Evolutionary conservation across 2,888 invertebrate species (phyloP).

Genomic region (Oxyteleia sp.): DNA sequence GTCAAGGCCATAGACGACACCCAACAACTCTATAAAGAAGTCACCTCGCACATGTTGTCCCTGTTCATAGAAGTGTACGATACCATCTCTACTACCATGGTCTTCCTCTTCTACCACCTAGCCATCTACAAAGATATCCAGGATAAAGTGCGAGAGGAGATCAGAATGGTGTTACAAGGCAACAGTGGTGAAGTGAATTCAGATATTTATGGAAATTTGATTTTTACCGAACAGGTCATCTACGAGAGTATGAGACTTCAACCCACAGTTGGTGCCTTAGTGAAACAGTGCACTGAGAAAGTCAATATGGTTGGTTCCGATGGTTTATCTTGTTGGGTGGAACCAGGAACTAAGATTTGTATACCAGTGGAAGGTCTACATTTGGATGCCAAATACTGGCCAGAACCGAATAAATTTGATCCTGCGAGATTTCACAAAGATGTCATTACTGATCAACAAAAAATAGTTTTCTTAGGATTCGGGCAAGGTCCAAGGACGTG

Average conservation of each 20-base stretch:
- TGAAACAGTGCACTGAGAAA: slow-evolving; percentile 73
- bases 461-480: slow-evolving; percentile 78
- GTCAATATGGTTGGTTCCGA: slow-evolving; percentile 77
- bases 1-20: too few relatives aligned
- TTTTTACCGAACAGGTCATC: slow-evolving; percentile 88
- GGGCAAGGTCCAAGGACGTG: slow-evolving; percentile 81
- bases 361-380: slow-evolving; percentile 74
- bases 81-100: slow-evolving; percentile 88
- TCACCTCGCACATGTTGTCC: slow-evolving; percentile 87
- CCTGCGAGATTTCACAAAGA: slow-evolving; percentile 79
- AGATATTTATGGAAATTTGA: slow-evolving; percentile 88
- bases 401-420: slow-evolving; percentile 76
- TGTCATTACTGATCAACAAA: slow-evolving; percentile 68
- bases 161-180: slow-evolving; percentile 83
- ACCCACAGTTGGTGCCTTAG: slow-evolving; percentile 53
- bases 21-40: slow-evolving; percentile 8
- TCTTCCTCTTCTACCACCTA: slow-evolving; percentile 87
- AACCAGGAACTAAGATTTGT: slow-evolving; percentile 73
- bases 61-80: slow-evolving; percentile 89
- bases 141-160: slow-evolving; percentile 87
- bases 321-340: slow-evolving; percentile 72
- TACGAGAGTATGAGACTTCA: slow-evolving; percentile 77
- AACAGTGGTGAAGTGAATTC: slow-evolving; percentile 87
- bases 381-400: slow-evolving; percentile 77
- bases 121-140: slow-evolving; percentile 88